Base-by-base conservation (phyloP, 1,140 invertebrate genomes). In the Batillaria attramentaria region DNA sequence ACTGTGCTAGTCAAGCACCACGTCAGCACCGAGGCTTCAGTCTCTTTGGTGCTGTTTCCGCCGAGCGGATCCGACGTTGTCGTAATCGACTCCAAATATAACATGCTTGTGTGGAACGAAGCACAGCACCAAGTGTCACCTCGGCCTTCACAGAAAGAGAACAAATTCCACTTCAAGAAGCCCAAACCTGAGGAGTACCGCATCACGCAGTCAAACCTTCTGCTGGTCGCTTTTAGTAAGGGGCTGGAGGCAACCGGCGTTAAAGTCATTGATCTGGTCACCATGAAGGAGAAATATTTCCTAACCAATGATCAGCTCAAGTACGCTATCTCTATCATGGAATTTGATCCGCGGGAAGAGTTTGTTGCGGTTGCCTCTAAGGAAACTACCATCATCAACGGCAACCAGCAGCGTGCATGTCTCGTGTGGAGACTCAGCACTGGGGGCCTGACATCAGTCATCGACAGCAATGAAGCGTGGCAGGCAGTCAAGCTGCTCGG, bases 291-390 rank as follows among this genome's bases (percentile, higher is more conserved):
- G n/a, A 60, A 80, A 13, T 39, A 79, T 35, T n/a, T 24, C 4
- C 24, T 84, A 10, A 24, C 31, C 28, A 65, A 43, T 69, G 70
- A 57, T 1, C 60, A 81, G 42, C 60, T 77, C 33, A 78, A 77
- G n/a, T 78, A 78, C 39, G 5, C 39, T 31, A 60, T 72, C 43
- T 60, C 31, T n/a, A 33, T 83, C 0, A n/a, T 85, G 33, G 65
- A 79, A 4, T 13, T 82, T 2, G 82, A 85, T 60, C 62, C 77
- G 5, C 41, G 70, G 24, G 77, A 85, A 69, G 70, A 79, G 46
- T 80, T 65, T 57, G 33, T 83, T 18, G 57, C 81, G 4, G 79
- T 82, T 1, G 70, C 46, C 35, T 57, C 76, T 18, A 70, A 31
- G 33, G 41, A 37, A n/a, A 43, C 74, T 16, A 8, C 3, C 35